Base-by-base conservation (phyloP, 2,113 vertebrate genomes). In the Ictalurus punctatus region DNA sequence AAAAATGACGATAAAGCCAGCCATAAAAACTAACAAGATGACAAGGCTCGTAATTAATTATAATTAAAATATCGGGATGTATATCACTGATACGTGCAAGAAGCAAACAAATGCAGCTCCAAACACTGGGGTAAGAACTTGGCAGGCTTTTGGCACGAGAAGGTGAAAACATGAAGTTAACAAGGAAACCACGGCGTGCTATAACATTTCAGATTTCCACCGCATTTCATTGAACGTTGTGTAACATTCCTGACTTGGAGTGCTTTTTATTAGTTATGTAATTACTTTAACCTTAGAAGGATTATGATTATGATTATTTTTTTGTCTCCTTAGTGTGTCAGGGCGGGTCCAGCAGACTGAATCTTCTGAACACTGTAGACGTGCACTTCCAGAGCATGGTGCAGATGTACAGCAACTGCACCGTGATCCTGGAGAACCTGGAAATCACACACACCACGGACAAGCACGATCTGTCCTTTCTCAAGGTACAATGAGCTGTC, bases 341-440 rank as follows among this genome's bases (percentile, higher is more conserved):
- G 93, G 98, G 98, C 58, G 93, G 93, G 74, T 96, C 94, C 90
- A 99, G 99, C 93, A 94, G 92, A 84, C 93, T 99, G 78, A 96
- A 96, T 0, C 95, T 97, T 1, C 84, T 99, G 91, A 96, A 96
- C 17, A 93, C 95, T 1, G 94, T 92, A 82, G 96, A 98, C 0
- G 96, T 97, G 86, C 98, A 99, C 93, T 99, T 98, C 87, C 93
- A 94, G 90, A 98, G 96, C 92, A 94, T 99, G 86, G 96, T 97
- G 92, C 97, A 96, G 93, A 98, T 98, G 93, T 98, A 98, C 93
- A 97, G 97, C 92, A 98, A 97, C 94, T 99, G 98, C 4, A 97
- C 97, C 4, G 95, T 99, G 89, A 94, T 99, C 2, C 95, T 99
- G 84, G 97, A 98, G 90, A 99, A 99, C 92, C 93, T 99, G 93